Conservation (phyloP, 2,113 vertebrate genomes). For the Athene noctua region DNA sequence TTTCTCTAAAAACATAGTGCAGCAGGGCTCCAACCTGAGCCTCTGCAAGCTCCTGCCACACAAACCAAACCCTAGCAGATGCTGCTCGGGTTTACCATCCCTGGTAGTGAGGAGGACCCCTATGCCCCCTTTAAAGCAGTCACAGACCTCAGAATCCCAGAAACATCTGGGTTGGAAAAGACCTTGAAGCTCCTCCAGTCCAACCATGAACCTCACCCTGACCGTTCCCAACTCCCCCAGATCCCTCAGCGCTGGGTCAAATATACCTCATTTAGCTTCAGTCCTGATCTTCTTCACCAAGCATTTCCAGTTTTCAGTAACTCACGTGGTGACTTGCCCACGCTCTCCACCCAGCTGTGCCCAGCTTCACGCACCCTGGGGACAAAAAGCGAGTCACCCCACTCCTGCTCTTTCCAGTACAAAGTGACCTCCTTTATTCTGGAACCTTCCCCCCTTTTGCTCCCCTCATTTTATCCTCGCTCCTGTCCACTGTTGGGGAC, state of each 20-base stretch:
- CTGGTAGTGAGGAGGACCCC: not conserved
- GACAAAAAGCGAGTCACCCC: rapidly evolving
- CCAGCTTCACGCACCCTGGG: rapidly evolving
- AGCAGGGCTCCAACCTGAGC: not conserved
- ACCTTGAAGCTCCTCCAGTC: no score
- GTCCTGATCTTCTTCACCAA: not conserved
- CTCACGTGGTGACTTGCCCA: rapidly evolving
- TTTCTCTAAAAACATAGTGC: not conserved
- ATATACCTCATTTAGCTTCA: not conserved
- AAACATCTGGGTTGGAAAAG: no score
- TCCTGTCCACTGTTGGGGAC: rapidly evolving
- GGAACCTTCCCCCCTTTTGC: not conserved
- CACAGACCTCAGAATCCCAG: not conserved
- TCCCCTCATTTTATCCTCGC: not conserved
- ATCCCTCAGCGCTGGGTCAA: no score
- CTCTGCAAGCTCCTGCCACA: not conserved
- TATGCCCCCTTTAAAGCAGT: not conserved
- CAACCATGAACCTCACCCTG: no score
- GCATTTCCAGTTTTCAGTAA: not conserved
- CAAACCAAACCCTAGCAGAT: not conserved
- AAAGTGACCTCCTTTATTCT: not conserved
- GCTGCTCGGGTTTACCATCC: not conserved
- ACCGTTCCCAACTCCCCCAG: no score
- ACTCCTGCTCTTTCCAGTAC: not conserved
- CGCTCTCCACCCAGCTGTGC: not conserved